phyloP scores from a whole-genome alignment of 2,113 vertebrate species.

The Dicerorhinus sumatrensis region DNA sequence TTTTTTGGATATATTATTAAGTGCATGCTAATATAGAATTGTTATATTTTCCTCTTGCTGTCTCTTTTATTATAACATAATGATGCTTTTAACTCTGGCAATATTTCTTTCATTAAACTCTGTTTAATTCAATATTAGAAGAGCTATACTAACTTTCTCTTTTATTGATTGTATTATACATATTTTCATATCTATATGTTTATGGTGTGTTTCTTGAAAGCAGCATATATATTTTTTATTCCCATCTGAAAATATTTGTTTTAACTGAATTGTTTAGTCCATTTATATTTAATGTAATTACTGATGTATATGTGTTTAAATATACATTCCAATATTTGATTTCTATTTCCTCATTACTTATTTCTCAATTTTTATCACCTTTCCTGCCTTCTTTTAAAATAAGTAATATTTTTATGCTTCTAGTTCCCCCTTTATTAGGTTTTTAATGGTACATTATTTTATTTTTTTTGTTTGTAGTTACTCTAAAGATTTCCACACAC shows the following conservation, averaged over 20 bases:
- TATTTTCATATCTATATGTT: neutral
- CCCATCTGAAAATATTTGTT: neutral
- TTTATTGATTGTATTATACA: neutral
- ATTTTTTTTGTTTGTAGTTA: neutral
- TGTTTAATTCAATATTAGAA: neutral
- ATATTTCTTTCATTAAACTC: neutral
- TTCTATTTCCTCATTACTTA: neutral
- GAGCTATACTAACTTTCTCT: neutral
- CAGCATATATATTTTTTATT: neutral
- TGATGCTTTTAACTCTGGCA: neutral
- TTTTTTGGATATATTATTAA: neutral
- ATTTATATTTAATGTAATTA: constrained; percentile 15
- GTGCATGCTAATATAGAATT: neutral
- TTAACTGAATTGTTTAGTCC: neutral
- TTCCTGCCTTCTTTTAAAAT: neutral
- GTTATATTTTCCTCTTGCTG: neutral
- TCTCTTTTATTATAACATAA: neutral
- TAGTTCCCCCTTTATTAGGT: neutral
- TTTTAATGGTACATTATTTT: neutral
- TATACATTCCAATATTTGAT: neutral
- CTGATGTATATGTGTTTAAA: neutral
- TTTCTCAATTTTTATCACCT: neutral
- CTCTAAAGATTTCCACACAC: neutral
- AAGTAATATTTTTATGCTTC: neutral
- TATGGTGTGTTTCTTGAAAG: neutral